Percentiles rank a stretch among this genome's conserved stretches.
Evolutionary conservation across 2,797 vertebrate species (phyloP).

Genomic region (Anabas testudineus): DNA sequence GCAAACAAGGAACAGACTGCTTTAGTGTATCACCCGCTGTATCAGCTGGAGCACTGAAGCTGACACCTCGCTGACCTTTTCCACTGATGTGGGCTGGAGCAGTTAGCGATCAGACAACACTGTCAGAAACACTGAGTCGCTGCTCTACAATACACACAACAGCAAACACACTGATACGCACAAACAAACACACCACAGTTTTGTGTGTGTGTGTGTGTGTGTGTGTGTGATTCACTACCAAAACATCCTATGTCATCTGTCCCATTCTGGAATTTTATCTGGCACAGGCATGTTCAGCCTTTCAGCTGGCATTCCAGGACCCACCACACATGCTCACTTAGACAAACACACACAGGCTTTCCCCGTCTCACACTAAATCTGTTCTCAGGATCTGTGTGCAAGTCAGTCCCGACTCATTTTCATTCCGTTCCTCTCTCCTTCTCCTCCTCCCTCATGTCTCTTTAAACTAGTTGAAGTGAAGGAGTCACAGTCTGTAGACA

Average conservation of each 20-base stretch:
- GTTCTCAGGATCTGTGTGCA: constrained; percentile 34
- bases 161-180: not conserved
- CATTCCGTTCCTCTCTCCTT: constrained; percentile 10
- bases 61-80: not conserved
- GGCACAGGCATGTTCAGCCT: constrained; percentile 37
- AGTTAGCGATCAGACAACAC: not conserved
- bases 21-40: not conserved
- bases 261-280: constrained; percentile 5
- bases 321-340: constrained; percentile 9
- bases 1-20: not conserved
- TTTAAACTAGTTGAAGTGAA: constrained; percentile 26
- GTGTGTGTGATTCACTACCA: constrained; percentile 6
- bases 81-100: not conserved
- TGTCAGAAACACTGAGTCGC: not conserved
- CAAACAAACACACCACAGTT: not conserved
- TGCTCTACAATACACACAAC: not conserved
- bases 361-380: constrained; percentile 15
- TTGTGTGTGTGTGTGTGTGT: too few species aligned
- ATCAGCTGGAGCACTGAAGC: not conserved
- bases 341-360: constrained; percentile 3
- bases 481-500: constrained; percentile 16
- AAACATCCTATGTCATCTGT: constrained; percentile 30
- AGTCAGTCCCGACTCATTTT: constrained; percentile 32
- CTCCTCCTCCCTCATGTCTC: constrained; percentile 15
- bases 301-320: constrained; percentile 52